These are phyloP conservation scores for Acronicta alni DNA, from an alignment of 2,888 invertebrate genomes.

Conservation along the genomic window DNA sequence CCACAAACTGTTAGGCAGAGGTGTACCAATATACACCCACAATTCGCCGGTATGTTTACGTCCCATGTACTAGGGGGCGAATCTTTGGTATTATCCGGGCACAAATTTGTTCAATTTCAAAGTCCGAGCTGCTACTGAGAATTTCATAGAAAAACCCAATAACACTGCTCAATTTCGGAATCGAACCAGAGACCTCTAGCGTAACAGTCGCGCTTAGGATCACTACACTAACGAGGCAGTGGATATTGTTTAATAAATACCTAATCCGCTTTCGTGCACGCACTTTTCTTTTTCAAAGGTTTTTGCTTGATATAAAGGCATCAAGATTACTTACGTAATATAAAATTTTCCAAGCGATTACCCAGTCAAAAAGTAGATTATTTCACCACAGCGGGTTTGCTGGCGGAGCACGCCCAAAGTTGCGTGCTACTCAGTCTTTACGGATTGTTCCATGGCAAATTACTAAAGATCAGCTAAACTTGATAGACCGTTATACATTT, in stretches of 20 bases:
- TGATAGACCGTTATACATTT: slow-evolving; percentile 53
- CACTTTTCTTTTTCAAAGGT: slow-evolving; percentile 43
- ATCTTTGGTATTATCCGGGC: too few relatives aligned
- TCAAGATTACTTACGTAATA: slow-evolving; percentile 66
- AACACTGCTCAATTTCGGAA: too few relatives aligned
- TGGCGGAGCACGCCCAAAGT: slow-evolving; percentile 43
- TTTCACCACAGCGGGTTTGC: slow-evolving; percentile 60
- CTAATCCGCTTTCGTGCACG: slow-evolving; percentile 44
- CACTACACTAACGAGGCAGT: too few relatives aligned
- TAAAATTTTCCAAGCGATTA: slow-evolving; percentile 63
- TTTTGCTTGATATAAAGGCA: slow-evolving; percentile 58
- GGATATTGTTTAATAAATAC: slow-evolving; percentile 41
- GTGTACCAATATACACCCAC: too few relatives aligned
- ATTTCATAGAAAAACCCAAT: too few relatives aligned
- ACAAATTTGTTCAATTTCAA: too few relatives aligned
- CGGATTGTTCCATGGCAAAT: slow-evolving; percentile 55
- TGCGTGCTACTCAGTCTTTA: slow-evolving; percentile 59
- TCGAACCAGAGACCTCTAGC: too few relatives aligned
- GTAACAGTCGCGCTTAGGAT: too few relatives aligned
- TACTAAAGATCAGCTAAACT: slow-evolving; percentile 53
- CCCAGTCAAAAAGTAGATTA: slow-evolving; percentile 66
- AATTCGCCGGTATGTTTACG: too few relatives aligned
- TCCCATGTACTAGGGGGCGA: too few relatives aligned
- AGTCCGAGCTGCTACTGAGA: too few relatives aligned
- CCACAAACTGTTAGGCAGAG: too few relatives aligned